Percentiles rank a stretch among this genome's conserved stretches.
Conservation (phyloP, 2,113 vertebrate genomes). For the Nerophis ophidion region DNA sequence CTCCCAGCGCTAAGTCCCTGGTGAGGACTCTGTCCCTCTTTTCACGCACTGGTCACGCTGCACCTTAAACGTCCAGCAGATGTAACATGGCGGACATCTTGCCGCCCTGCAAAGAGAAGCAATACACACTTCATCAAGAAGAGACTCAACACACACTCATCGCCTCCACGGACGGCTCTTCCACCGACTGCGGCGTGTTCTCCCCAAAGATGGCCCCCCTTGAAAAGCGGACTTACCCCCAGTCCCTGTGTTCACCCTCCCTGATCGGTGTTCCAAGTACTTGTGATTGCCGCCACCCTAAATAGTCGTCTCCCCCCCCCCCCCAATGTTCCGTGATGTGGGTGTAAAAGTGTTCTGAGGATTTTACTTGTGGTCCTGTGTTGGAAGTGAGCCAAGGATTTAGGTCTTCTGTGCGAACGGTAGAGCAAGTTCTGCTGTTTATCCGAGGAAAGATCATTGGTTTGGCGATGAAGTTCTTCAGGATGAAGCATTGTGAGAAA, state of each 20-base stretch:
- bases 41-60: slow-evolving; percentile 47
- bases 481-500: slow-evolving; percentile 28
- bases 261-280: slow-evolving; percentile 38
- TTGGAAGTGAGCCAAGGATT: slow-evolving; percentile 12
- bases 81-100: slow-evolving; percentile 17
- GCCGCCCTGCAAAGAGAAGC: slow-evolving; percentile 21
- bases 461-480: no score
- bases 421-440: no score
- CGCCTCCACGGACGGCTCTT: slow-evolving; percentile 27
- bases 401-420: no score
- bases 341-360: slow-evolving; percentile 23
- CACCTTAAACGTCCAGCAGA: slow-evolving; percentile 36
- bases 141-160: not conserved
- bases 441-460: no score
- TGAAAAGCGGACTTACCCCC: slow-evolving; percentile 32
- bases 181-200: slow-evolving; percentile 23
- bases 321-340: slow-evolving; percentile 26
- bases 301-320: slow-evolving; percentile 23
- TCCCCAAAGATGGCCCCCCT: slow-evolving; percentile 39
- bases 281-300: slow-evolving; percentile 46
- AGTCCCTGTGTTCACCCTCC: slow-evolving; percentile 36
- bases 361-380: not conserved
- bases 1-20: slow-evolving; percentile 51
- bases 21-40: slow-evolving; percentile 4
- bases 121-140: slow-evolving; percentile 20